Base-by-base conservation (phyloP, 1,140 invertebrate genomes). In the Macrobrachium nipponense region DNA sequence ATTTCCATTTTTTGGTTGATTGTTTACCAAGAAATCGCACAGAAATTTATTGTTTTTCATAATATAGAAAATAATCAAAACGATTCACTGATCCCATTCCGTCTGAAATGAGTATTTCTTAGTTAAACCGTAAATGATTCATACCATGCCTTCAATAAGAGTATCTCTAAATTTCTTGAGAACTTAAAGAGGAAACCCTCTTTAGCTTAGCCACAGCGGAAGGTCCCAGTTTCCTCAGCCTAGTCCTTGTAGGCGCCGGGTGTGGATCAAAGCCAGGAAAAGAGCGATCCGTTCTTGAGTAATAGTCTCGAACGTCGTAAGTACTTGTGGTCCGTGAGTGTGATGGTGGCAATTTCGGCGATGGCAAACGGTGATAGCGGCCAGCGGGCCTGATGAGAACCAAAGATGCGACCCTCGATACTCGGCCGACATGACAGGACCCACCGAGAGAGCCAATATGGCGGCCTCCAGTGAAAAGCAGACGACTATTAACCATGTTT, bases 401-500 rank as follows among this genome's bases (percentile, higher is more conserved):
- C 51, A 10, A 51, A 51, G 51, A 51, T 51, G 51, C 51, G 51
- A 2, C 3, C 51, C 51, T 51, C 51, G 51, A 43, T 43, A 72
- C 7, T 43, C 7, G 18, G 43, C 14, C 23, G 43, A 72, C 68
- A 72, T 72, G 68, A 72, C 44, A 20, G 73, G 73, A 6, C 17
- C 18, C 15, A 20, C 44, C 73, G 6, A 58, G 36, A 11, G 73
- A 76, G 44, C 20, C 72, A 76, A 76, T 43, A 59, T 20, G 18
- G 44, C 73, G 44, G 15, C 36, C 73, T 10, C 73, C 59, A 18
- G 36, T 10, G 43, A 51, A 43, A 44, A 73, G 23, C 73, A 58
- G 73, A 58, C 73, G 23, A 44, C 44, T 43, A 76, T 76, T 58
- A 76, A 76, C 44, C 59, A 76, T 59, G 73, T 76, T 76, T 58